Evolutionary conservation across 2,797 vertebrate species (phyloP).

Genomic region (Caiman crocodilus): DNA sequence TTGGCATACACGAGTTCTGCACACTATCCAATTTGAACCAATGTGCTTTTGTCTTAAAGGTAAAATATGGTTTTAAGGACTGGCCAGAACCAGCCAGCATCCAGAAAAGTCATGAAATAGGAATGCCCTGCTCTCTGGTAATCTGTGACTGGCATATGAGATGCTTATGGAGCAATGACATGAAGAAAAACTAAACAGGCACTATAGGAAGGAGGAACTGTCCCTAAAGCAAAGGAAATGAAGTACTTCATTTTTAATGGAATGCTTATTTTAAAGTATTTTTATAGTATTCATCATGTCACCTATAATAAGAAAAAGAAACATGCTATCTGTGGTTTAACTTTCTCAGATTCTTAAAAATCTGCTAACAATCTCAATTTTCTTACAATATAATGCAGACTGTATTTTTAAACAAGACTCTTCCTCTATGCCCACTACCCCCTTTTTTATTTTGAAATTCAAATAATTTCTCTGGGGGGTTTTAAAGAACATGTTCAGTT

Average conservation of each 20-base stretch:
- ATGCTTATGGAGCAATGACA: neutral
- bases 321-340: neutral
- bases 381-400: neutral
- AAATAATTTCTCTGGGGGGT: neutral
- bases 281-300: neutral
- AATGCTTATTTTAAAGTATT: neutral
- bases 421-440: neutral
- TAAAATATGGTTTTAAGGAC: neutral
- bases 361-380: neutral
- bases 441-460: neutral
- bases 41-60: neutral
- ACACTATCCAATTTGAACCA: neutral
- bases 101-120: neutral
- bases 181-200: neutral
- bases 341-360: neutral
- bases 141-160: neutral
- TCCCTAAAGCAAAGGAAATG: neutral
- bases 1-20: neutral
- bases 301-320: neutral
- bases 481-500: neutral
- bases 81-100: neutral
- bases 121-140: neutral
- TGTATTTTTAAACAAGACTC: neutral
- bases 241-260: neutral
- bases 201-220: neutral